Base-by-base conservation (phyloP, 2,797 vertebrate species). In the Catharus ustulatus region DNA sequence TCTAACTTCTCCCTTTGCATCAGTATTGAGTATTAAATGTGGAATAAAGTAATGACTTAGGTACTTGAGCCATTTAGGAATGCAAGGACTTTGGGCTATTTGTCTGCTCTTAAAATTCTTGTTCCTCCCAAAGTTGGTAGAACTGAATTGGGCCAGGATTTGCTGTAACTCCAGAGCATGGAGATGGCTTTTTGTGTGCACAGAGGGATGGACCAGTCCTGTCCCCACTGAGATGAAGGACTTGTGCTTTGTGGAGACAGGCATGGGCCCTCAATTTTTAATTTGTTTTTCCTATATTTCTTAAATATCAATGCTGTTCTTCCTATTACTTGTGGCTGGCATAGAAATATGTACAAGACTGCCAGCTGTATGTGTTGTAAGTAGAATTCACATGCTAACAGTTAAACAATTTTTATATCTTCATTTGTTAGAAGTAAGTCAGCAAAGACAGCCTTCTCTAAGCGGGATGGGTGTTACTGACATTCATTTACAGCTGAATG, bases 371-470 rank as follows among this genome's bases (percentile, higher is more conserved):
- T 10, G 46, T 71, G 20, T 57, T 69, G 54, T 59, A 73, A 71
- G 72, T 43, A 71, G 40, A 72, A 82, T 80, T 87, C 38, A 62
- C 7, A 14, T 64, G 45, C 80, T 89, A 94, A 84, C 38, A 21
- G 32, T 63, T 90, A 84, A 94, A 54, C 55, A n/a, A 83, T 77
- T 74, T 69, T 92, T 93, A 23, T 69, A n/a, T 54, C 30, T 40
- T 18, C 77, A 6, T 72, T 66, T 89, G 34, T 91, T 71, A 34
- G 58, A 81, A 84, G 46, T 72, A 85, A 67, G 52, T 62, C 46
- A 71, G 71, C 49, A 68, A 74, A 57, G 51, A 85, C 22, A 68
- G 58, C 74, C 51, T 97, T 97, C 72, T 79, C 93, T 98, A 97
- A 93, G 92, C 61, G 72, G 95, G 79, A 46, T 68, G 69, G 58